Evolutionary conservation across 2,888 invertebrate species (phyloP), one percentile per base, ranked within the genome.

Genomic region (Altica lythri): DNA sequence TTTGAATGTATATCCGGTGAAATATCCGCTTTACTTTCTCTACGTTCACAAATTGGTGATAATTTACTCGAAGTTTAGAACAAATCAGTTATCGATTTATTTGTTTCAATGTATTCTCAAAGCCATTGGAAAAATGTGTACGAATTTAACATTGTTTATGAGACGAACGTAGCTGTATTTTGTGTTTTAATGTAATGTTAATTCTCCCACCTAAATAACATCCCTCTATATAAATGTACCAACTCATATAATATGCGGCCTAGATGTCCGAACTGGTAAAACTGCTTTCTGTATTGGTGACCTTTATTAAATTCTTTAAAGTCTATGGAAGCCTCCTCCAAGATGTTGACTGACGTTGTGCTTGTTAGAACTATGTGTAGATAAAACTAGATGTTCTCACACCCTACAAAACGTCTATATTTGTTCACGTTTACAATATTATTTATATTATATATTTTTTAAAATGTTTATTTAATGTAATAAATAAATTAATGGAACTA

Each of bases 151-250:
- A 29, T 29, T n/a, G n/a, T n/a, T n/a, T n/a, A n/a, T n/a, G n/a
- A n/a, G n/a, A n/a, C 35, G 46, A 46, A 35, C 35, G 46, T 46
- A 25, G 35, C 46, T 35, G 10, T 30, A 44, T 18, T 34, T 19
- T 18, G 18, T 19, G n/a, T 32, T 14, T 46, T 46, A 13, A 30
- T 10, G 44, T 45, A 45, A 30, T 30, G 13, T 22, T 19, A 22
- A 9, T 19, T 17, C 6, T 40, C 14, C 13, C 35, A n/a, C 9
- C 22, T 10, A 22, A 22, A 46, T 22, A 10, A 19, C 16, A 46
- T 2, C 32, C 32, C 13, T 19, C 9, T 22, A 34, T 34, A 9
- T 10, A n/a, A n/a, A n/a, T n/a, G n/a, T 45, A 16, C 32, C 4
- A 1, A 35, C 35, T 17, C 17, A 13, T 16, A 1, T 38, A 19